These are phyloP conservation scores for Drosophila erecta DNA, from an alignment of 1,140 invertebrate genomes.

Conservation along the genomic window DNA sequence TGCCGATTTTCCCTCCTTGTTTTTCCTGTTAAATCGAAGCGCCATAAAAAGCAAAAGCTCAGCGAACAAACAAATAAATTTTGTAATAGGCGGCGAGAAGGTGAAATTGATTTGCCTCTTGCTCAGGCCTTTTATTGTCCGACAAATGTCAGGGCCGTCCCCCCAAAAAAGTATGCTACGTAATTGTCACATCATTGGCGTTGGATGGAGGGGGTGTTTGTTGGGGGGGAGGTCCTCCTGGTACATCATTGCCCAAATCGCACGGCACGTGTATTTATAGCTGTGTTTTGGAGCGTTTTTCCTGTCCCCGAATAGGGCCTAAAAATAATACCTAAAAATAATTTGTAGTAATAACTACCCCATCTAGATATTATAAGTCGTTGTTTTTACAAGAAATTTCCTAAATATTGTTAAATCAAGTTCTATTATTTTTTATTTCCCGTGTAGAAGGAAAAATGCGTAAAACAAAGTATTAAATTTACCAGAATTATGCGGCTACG, in stretches of 20 bases:
- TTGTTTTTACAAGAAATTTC: too few species aligned
- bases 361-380: too few species aligned
- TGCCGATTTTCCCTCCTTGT: constrained; percentile 15
- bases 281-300: constrained; percentile 2
- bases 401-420: background rate
- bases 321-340: constrained; percentile 50
- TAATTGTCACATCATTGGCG: constrained; percentile 51
- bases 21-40: constrained; percentile 40
- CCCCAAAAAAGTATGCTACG: constrained; percentile 44
- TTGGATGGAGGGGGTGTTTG: background rate
- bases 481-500: constrained; percentile 36
- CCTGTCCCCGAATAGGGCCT: constrained; percentile 13
- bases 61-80: constrained; percentile 65
- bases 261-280: constrained; percentile 58
- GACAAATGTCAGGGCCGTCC: constrained; percentile 46
- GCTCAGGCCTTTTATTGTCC: constrained; percentile 54
- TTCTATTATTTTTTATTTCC: background rate
- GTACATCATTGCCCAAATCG: constrained; percentile 6
- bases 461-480: constrained; percentile 30
- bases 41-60: constrained; percentile 52
- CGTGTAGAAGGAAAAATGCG: constrained; percentile 1
- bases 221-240: background rate
- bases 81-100: constrained; percentile 42
- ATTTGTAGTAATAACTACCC: too few species aligned
- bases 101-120: constrained; percentile 64